Evolutionary conservation across 2,797 vertebrate genomes (phyloP).

Genomic region (Paguma larvata): DNA sequence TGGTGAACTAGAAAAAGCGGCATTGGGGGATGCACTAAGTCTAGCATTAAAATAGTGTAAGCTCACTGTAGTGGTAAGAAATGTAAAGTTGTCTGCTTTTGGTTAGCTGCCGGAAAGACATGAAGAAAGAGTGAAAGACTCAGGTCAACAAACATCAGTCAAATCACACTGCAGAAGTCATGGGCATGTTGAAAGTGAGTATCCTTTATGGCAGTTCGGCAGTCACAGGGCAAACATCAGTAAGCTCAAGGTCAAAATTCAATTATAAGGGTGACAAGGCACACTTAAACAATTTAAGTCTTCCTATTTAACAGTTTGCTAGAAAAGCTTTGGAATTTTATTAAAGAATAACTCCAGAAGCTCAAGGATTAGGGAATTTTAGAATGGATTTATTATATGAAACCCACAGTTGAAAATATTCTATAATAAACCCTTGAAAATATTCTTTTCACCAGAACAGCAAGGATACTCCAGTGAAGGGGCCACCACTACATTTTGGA

Average conservation of each 20-base stretch:
- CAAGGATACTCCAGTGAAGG: not conserved
- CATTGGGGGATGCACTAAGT: not conserved
- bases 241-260: not conserved
- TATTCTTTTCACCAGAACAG: not conserved
- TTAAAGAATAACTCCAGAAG: not conserved
- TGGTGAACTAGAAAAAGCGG: not conserved
- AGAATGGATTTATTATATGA: not conserved
- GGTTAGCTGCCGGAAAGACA: not conserved
- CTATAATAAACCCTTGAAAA: not conserved
- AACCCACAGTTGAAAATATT: not conserved
- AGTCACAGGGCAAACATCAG: not conserved
- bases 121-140: not conserved
- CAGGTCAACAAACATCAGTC: not conserved
- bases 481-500: not conserved
- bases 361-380: not conserved
- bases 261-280: not conserved
- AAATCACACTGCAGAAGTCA: not conserved
- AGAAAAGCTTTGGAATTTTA: not conserved
- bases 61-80: not conserved
- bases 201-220: not conserved
- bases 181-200: not conserved
- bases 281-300: not conserved
- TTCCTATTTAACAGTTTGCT: not conserved
- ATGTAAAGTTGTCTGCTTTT: not conserved
- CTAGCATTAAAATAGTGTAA: not conserved